Evolutionary conservation across 1,140 invertebrate species (phyloP), one percentile per base, ranked within the genome.

Genomic region (Drosophila dunni): DNA sequence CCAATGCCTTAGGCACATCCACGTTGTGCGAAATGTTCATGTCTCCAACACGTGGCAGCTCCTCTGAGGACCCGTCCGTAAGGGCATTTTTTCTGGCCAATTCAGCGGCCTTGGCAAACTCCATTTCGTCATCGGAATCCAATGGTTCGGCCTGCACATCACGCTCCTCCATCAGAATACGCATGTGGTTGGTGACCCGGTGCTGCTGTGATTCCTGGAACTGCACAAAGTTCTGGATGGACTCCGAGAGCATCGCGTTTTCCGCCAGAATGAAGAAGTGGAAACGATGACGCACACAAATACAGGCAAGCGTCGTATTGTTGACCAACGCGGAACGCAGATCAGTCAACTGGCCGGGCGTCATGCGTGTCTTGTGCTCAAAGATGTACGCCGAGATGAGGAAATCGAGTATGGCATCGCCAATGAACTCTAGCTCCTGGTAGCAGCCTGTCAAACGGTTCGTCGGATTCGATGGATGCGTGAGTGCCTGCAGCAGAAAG

Each of bases 331-430:
- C 97, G 11, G 98, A 98, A 34, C 98, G 93, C 40, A 99, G 91
- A 94, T 99, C 98, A 0, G 98, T 99, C 8, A 99, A 92, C 36
- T 97, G 94, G 0, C 98, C 98, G 0, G 97, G 97, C 45, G 93
- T 95, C 89, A 96, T 94, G 60, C 94, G 85, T 0, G 91, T 89
- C 69, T 94, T 94, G 15, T 95, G 94, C 92, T 98, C 96, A 89
- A 95, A 99, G 50, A 99, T 96, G 80, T 97, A 95, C 10, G 95
- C 93, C 0, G 98, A 98, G 6, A 99, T 96, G 0, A 99, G 93
- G 92, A 98, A 98, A 93, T 99, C 98, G 40, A 99, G 93, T 40
- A 99, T 95, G 4, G 98, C 98, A 94, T 99, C 98, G 20, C 98
- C 98, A 4, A 99, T 93, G 92, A 99, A 99, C 92, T 99, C 98